Evolutionary conservation across 2,797 vertebrate genomes (phyloP).

Genomic region (Pseudopleuronectes americanus): DNA sequence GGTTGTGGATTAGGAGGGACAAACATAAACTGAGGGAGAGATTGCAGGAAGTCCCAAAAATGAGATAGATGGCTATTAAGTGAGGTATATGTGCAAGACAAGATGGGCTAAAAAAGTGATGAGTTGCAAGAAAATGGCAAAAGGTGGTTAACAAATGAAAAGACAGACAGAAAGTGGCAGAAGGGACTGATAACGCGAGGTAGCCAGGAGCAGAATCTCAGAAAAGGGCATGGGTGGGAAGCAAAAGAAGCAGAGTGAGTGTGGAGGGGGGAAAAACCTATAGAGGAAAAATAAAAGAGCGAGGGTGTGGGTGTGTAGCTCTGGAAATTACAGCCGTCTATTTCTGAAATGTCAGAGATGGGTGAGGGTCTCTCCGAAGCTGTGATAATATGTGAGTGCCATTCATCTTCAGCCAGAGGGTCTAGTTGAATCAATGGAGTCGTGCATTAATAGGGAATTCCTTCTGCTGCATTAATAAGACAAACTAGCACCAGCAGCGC

Average conservation of each 20-base stretch:
- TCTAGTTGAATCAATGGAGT: slow-evolving; percentile 68
- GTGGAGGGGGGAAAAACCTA: background rate
- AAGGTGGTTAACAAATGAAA: slow-evolving; percentile 22
- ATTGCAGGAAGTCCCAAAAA: background rate
- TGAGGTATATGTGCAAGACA: slow-evolving; percentile 31
- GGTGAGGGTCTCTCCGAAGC: slow-evolving; percentile 58
- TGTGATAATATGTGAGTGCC: slow-evolving; percentile 63
- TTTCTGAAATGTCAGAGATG: slow-evolving; percentile 77
- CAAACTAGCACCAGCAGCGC: slow-evolving; percentile 48
- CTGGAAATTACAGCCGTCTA: slow-evolving; percentile 67
- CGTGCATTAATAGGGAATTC: slow-evolving; percentile 62
- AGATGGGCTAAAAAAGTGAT: slow-evolving; percentile 15
- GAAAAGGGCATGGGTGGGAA: slow-evolving; percentile 59
- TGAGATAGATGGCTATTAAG: slow-evolving; percentile 26
- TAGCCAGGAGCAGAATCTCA: slow-evolving; percentile 54
- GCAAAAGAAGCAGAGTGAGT: slow-evolving; percentile 38
- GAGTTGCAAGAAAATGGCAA: slow-evolving; percentile 47
- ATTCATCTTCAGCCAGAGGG: slow-evolving; percentile 74
- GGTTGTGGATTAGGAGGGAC: background rate
- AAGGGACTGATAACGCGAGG: slow-evolving; percentile 50
- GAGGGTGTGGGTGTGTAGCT: slow-evolving; percentile 48
- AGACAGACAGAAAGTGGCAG: slow-evolving; percentile 31
- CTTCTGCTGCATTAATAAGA: slow-evolving; percentile 69
- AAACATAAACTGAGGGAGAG: background rate
- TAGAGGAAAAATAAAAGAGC: slow-evolving; percentile 60